phyloP scores from a whole-genome alignment of 2,113 vertebrate genomes.

The Erythrocercus mccallii region DNA sequence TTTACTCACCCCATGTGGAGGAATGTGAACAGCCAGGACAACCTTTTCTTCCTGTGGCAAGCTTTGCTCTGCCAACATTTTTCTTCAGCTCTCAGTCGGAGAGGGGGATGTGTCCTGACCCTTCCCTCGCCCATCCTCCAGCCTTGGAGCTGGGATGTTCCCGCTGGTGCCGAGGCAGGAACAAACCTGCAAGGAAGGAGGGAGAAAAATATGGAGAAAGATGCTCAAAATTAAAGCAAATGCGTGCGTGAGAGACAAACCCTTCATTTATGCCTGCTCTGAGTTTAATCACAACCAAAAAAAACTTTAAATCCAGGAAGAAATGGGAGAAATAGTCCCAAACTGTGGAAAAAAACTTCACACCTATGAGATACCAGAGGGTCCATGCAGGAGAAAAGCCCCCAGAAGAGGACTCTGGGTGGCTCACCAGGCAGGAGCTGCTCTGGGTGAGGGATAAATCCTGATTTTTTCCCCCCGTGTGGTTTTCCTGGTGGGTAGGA shows the following conservation, averaged over 20 bases:
- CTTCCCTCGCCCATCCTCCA: slow-evolving; percentile 2
- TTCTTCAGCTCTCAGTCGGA: not conserved
- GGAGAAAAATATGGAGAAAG: not conserved
- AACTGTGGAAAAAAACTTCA: not conserved
- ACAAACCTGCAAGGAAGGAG: not conserved
- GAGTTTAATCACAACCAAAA: not conserved
- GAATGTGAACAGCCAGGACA: not conserved
- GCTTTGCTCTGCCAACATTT: slow-evolving; percentile 5
- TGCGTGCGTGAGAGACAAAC: not conserved
- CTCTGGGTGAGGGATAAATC: not conserved
- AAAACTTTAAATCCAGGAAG: not conserved
- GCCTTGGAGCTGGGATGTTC: not conserved
- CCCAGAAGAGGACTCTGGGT: no score
- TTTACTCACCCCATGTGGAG: slow-evolving; percentile 46
- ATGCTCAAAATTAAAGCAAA: not conserved
- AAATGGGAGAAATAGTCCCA: not conserved
- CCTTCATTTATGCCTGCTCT: not conserved
- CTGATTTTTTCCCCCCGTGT: rapidly evolving
- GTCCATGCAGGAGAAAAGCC: not conserved
- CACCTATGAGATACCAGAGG: not conserved
- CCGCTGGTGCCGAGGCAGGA: not conserved
- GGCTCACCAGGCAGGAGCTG: not conserved
- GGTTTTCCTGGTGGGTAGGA: not conserved
- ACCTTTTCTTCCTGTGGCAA: slow-evolving; percentile 18
- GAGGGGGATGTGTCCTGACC: slow-evolving; percentile 6